Evolutionary conservation across 2,888 invertebrate genomes (phyloP), one percentile per base, ranked within the genome.

Genomic region (Vannuccia rotundouncinata): DNA sequence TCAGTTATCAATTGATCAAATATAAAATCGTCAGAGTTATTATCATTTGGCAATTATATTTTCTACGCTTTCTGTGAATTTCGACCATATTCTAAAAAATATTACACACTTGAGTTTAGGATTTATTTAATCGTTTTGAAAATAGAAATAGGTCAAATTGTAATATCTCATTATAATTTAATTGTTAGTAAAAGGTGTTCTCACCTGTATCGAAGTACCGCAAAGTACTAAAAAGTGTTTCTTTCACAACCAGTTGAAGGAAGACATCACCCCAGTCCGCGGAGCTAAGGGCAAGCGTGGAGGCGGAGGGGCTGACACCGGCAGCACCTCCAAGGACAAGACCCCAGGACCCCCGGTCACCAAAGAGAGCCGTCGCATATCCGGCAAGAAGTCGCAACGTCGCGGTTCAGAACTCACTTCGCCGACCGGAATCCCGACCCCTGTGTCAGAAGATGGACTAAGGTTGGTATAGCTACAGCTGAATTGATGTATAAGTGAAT

Each of bases 331-430:
- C 22, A 66, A 66, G 66, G 66, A 66, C 17, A 66, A 66, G 66
- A 66, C 66, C 5, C 66, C 66, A 2, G 66, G 66, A n/a, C 66
- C 66, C 25, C 66, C 66, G 17, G 25, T 66, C 66, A 66, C 66
- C 22, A 66, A 66, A 27, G 66, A 66, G 66, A 66, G 66, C 25
- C 66, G 66, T 5, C 66, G 66, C 25, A 77, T 25, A 22, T 79
- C 79, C 1, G 79, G 79, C 5, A 79, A 74, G 30, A 79, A 79
- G 29, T 28, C 74, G 1, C 66, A 75, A 73, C 29, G 79, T 22
- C 74, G 79, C 1, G 79, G 79, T 1, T 79, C 79, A 30, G 73
- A 74, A n/a, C 22, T 73, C 74, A 29, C 31, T 29, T 79, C 79
- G 0, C 27, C 73, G 13, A 27, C 22, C 28, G 59, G 60, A 10